Evolutionary conservation across 2,113 vertebrate species (phyloP), one percentile per base, ranked within the genome.

Genomic region (Onychostoma macrolepis): DNA sequence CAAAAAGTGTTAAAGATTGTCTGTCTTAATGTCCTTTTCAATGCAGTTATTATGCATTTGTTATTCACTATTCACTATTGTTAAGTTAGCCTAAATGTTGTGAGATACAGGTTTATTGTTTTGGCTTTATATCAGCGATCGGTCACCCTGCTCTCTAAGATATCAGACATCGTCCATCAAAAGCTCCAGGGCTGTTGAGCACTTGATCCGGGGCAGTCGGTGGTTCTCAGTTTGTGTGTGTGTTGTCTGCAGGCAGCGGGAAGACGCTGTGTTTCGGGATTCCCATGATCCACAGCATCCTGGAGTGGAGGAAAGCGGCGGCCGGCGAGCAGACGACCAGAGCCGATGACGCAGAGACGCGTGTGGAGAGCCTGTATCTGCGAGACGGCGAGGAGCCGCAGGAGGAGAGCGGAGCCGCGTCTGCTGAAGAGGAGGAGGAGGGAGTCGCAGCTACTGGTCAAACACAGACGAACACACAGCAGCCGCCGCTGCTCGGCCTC

Each of bases 231-330:
- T n/a, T n/a, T n/a, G n/a, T n/a, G n/a, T n/a, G 90, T 48, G 84
- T 63, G 2, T 81, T 50, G 1, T 6, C 5, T 74, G 33, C 90
- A 99, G 98, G 98, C 92, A 99, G 98, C 0, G 98, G 98, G 15
- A 99, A 99, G 92, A 99, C 98, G 0, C 94, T 99, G 78, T 97
- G 98, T 80, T 99, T 99, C 91, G 97, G 96, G 65, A 99, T 99
- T 90, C 98, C 98, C 1, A 96, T 99, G 96, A 98, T 99, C 90
- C 96, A 99, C 67, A 89, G 93, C 56, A 97, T 99, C 90, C 92
- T 99, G 84, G 95, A 97, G 89, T 97, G 97, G 97, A 96, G 93
- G 87, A 92, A 94, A 69, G 45, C 89, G 4, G 13, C 88, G 3
- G 89, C 89, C 90, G 91, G 69, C 63, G 3, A 36, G 38, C n/a